Conservation (phyloP, 2,888 invertebrate species). For the Meiosimyza decipiens region DNA sequence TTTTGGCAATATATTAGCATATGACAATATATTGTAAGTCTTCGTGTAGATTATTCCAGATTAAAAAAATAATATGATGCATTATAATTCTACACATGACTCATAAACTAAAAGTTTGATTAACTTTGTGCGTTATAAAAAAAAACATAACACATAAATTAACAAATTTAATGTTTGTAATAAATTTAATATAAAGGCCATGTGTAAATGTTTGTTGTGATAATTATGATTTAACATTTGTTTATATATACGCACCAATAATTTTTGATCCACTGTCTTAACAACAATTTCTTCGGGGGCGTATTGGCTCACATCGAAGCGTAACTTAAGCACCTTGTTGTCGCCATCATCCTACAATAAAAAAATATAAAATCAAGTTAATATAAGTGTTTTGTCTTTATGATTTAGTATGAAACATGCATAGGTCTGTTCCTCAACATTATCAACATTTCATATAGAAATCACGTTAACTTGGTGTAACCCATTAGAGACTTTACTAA, state of each 20-base stretch:
- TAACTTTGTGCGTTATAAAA: slow-evolving; percentile 23
- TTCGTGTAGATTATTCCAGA: too few species aligned
- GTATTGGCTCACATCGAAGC: slow-evolving; percentile 98
- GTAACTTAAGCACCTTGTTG: slow-evolving; percentile 91
- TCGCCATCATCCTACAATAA: slow-evolving; percentile 88
- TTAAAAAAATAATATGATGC: too few species aligned
- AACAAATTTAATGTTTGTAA: slow-evolving; percentile 11
- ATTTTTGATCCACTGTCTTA: slow-evolving; percentile 97
- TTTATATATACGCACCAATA: slow-evolving; percentile 77
- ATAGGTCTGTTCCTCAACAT: too few species aligned
- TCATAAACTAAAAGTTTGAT: slow-evolving; percentile 21
- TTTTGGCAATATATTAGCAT: too few species aligned
- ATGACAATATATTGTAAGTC: too few species aligned
- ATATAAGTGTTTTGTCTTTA: neutral
- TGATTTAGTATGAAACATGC: neutral
- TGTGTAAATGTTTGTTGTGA: slow-evolving; percentile 4
- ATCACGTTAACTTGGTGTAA: too few species aligned
- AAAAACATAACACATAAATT: neutral
- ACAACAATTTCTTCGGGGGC: slow-evolving; percentile 97
- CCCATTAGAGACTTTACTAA: too few species aligned
- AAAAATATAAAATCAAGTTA: neutral
- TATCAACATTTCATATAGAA: too few species aligned
- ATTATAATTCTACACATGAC: too few species aligned
- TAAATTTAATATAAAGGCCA: slow-evolving; percentile 24
- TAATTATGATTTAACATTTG: neutral